A percentile compares a stretch with the other conserved stretches of the same genome.
Evolutionary conservation across 2,113 vertebrate species (phyloP).

Genomic region (Naja naja): DNA sequence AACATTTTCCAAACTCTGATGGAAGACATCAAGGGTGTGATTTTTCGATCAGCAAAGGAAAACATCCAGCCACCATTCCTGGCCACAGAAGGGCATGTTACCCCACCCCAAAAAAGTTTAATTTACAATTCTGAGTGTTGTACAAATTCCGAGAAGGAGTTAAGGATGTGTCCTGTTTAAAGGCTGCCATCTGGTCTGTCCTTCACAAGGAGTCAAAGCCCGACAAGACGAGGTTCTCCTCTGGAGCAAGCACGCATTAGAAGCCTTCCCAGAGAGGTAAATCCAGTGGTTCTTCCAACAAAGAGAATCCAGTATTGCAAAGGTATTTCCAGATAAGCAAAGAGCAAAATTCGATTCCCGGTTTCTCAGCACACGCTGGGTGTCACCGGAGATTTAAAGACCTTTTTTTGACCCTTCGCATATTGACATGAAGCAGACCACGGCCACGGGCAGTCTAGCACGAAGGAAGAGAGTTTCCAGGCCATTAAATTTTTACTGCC

Average conservation of each 20-base stretch:
- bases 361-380: not conserved
- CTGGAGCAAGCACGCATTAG: not conserved
- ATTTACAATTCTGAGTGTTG: not conserved
- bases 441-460: rapidly evolving
- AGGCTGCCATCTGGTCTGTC: not conserved
- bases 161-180: not conserved
- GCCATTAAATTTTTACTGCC: not conserved
- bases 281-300: not conserved
- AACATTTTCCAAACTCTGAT: not conserved
- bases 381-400: not conserved
- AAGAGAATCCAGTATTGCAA: not conserved
- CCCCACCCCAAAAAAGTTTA: not conserved
- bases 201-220: not conserved
- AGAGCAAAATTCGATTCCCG: not conserved
- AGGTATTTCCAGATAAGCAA: not conserved
- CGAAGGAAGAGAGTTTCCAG: not conserved
- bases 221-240: not conserved
- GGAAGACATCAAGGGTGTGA: not conserved
- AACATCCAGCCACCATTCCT: not conserved
- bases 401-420: not conserved
- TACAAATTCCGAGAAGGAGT: not conserved
- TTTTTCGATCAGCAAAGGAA: not conserved
- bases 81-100: too few relatives aligned
- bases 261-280: not conserved
- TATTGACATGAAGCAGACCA: not conserved